Base-by-base conservation (phyloP, 2,113 vertebrate genomes). In the Triplophysa tibetana region DNA sequence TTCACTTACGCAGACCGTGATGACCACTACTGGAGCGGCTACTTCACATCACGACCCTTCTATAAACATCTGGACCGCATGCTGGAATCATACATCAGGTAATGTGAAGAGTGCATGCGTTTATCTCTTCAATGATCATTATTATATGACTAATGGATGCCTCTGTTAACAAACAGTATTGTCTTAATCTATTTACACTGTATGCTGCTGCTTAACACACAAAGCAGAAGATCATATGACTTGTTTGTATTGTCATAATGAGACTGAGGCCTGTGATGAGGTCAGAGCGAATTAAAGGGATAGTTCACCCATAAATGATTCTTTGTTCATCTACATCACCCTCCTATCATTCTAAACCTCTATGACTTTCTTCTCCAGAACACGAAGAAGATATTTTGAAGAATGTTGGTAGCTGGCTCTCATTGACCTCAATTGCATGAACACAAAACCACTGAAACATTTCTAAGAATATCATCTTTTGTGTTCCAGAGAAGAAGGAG, bases 11-110 rank as follows among this genome's bases (percentile, higher is more conserved):
- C 97, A 0, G 97, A 98, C 90, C 91, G 96, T 33, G 96, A 98
- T 21, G 94, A 98, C 82, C 96, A 98, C 86, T 98, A 98, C 80
- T 98, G 97, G 96, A 98, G 96, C 65, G 96, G 96, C 3, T 98
- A 96, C 87, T 98, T 95, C 83, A 98, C 97, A 45, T 98, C 97
- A 0, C 92, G 97, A 38, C 97, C 97, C 0, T 98, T 98, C 81
- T 98, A 98, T 85, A 98, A 97, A 66, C 89, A 92, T 0, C 87
- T 97, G 41, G 96, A 97, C 85, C 89, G 97, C 62, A 85, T 90
- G 29, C 80, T 97, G 88, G 96, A 97, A 83, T 93, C 95, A 1
- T 91, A 93, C 29, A 89, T 98, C 73, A 92, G 97, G 96, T 96
- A 89, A 1, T 41, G 75, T 17, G 26, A 50, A 24, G 26, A 45